Base-by-base conservation (phyloP, 1,140 invertebrate species). In the Zophobas atratus region DNA sequence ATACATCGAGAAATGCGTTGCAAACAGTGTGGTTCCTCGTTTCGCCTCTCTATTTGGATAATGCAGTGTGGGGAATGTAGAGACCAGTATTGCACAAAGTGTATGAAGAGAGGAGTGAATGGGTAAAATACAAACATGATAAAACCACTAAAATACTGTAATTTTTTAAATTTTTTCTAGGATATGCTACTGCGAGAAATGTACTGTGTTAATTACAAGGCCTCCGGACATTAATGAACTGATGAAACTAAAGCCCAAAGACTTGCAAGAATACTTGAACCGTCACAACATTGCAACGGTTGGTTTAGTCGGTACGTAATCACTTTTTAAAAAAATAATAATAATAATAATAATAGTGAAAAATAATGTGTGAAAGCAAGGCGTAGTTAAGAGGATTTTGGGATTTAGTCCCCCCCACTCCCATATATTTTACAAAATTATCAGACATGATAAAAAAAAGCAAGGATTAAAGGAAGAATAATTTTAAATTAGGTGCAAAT, bases 211-310 rank as follows among this genome's bases (percentile, higher is more conserved):
- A 72, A 81, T 84, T 20, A 83, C 83, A 67, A 78, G 85, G 48
- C 85, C 85, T 6, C 84, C 85, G 6, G 83, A 84, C 71, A 74
- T 82, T 74, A 78, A 75, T n/a, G 81, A 85, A 70, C 74, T 86
- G 55, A 86, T 86, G 84, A 83, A 86, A 81, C 71, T 86, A n/a
- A 85, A 84, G 78, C 75, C 82, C 1, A 86, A 85, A 79, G 85
- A 86, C 56, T 79, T 86, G n/a, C 83, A 84, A 80, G 79, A 82
- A 6, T 86, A 86, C 79, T 77, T 86, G 34, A 85, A 85, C 70
- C 85, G 84, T 76, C 77, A 85, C 77, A 82, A 86, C 75, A 81
- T 86, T 49, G 84, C 85, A 8, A 86, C 85, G 3, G 78, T 83
- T 73, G 85, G 85, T 57, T 77, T 86, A 76, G 84, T 86, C 20